Percentiles rank a stretch among this genome's conserved stretches.
These are phyloP conservation scores for Papilio xuthus DNA, from an alignment of 1,140 invertebrate genomes.

Conservation along the genomic window DNA sequence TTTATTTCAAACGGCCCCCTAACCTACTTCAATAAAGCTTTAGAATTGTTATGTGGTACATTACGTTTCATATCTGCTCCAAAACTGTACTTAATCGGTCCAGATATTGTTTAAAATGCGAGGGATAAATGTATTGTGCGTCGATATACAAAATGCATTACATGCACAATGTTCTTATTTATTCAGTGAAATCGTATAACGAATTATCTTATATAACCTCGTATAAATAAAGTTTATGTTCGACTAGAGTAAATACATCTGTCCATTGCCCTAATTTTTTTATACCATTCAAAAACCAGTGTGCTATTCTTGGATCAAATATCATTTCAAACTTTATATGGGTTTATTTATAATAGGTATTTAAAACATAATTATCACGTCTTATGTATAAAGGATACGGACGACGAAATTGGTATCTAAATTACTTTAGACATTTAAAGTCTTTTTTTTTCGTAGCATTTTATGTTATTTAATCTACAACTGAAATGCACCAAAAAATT, in stretches of 20 bases:
- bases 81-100: constrained; percentile 2
- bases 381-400: too few species aligned
- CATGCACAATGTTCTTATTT: not conserved
- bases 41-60: not conserved
- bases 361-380: too few species aligned
- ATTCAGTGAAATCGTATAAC: not conserved
- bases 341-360: too few species aligned
- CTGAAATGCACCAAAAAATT: not conserved
- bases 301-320: too few species aligned
- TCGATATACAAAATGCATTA: not conserved
- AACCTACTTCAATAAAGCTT: constrained; percentile 34
- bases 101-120: not conserved
- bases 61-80: constrained; percentile 19
- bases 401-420: too few species aligned
- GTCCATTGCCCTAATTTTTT: too few species aligned
- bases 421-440: too few species aligned
- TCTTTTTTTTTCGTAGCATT: too few species aligned
- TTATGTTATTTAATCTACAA: not conserved
- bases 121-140: not conserved
- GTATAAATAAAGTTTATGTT: not conserved
- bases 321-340: too few species aligned
- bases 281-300: too few species aligned
- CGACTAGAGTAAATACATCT: too few species aligned
- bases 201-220: not conserved
- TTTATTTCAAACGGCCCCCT: constrained; percentile 33